Conservation (phyloP, 2,888 invertebrate genomes). For the Elaeidobius kamerunicus region DNA sequence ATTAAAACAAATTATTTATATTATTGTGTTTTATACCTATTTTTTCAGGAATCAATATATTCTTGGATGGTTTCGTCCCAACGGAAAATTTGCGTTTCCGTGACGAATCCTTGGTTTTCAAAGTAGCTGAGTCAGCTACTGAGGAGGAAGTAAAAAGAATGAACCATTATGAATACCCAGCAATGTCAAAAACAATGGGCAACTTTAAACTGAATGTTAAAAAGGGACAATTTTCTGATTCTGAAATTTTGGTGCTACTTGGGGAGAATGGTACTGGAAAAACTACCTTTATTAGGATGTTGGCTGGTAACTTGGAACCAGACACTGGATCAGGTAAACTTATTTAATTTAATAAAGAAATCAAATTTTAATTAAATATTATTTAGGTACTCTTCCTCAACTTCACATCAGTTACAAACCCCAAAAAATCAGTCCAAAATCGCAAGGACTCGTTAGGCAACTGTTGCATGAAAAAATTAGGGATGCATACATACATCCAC, state of each 20-base stretch:
- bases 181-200: slow-evolving; percentile 84
- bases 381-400: slow-evolving; percentile 70
- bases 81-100: slow-evolving; percentile 98
- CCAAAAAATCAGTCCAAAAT: slow-evolving; percentile 98
- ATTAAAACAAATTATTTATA: neutral
- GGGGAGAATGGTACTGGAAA: slow-evolving; percentile 99
- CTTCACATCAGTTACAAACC: slow-evolving; percentile 99
- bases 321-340: slow-evolving; percentile 68
- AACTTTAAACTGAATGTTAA: slow-evolving; percentile 75
- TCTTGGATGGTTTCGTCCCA: slow-evolving; percentile 98
- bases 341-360: slow-evolving; percentile 2
- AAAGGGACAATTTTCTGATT: slow-evolving; percentile 96
- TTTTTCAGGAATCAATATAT: slow-evolving; percentile 86
- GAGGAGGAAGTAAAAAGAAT: slow-evolving; percentile 97
- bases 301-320: slow-evolving; percentile 92
- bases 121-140: slow-evolving; percentile 95
- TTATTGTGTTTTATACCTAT: too few species aligned
- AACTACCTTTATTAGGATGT: slow-evolving; percentile 97
- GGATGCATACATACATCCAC: slow-evolving; percentile 96
- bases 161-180: slow-evolving; percentile 94
- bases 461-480: slow-evolving; percentile 95
- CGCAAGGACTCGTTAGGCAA: slow-evolving; percentile 87
- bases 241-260: slow-evolving; percentile 95
- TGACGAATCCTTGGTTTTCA: slow-evolving; percentile 94
- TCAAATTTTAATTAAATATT: slow-evolving; percentile 2